These are phyloP conservation scores for Temnothorax longispinosus DNA, from an alignment of 1,140 invertebrate genomes.

Conservation along the genomic window DNA sequence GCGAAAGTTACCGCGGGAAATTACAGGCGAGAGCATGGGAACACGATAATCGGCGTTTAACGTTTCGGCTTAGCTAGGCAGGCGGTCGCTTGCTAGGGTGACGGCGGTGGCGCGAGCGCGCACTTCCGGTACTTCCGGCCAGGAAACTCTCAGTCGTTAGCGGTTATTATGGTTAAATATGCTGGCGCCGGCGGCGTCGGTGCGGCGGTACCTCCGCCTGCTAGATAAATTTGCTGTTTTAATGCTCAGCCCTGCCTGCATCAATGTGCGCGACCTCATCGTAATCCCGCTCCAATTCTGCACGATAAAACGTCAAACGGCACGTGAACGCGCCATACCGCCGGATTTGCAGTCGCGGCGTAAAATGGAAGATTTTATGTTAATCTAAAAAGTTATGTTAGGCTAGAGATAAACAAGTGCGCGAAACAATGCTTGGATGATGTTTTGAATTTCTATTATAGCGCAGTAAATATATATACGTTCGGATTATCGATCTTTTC, in stretches of 20 bases:
- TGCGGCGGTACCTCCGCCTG: not conserved
- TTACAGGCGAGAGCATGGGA: conserved; percentile 56
- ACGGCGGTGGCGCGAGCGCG: conserved; percentile 42
- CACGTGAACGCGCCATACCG: conserved; percentile 35
- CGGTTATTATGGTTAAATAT: conserved; percentile 78
- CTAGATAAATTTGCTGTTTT: conserved; percentile 66
- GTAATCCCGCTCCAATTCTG: conserved; percentile 34
- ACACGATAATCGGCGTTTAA: conserved; percentile 76
- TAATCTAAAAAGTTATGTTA: not conserved
- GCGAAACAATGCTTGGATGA: not conserved
- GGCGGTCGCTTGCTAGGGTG: conserved; percentile 64
- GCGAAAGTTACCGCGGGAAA: conserved; percentile 65
- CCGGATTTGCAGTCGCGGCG: not conserved
- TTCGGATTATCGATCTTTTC: not conserved
- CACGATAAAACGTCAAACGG: conserved; percentile 29
- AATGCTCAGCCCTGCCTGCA: not conserved
- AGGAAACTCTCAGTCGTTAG: conserved; percentile 77
- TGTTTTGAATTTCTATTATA: not conserved
- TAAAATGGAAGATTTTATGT: not conserved
- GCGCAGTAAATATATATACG: not conserved
- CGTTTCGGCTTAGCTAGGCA: conserved; percentile 71
- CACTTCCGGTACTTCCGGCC: conserved; percentile 66
- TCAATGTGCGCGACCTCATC: conserved; percentile 5
- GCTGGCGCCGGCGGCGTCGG: conserved; percentile 32
- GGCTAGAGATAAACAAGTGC: not conserved